Base-by-base conservation (phyloP, 1,140 invertebrate genomes). In the Drosophila fuyamai region DNA sequence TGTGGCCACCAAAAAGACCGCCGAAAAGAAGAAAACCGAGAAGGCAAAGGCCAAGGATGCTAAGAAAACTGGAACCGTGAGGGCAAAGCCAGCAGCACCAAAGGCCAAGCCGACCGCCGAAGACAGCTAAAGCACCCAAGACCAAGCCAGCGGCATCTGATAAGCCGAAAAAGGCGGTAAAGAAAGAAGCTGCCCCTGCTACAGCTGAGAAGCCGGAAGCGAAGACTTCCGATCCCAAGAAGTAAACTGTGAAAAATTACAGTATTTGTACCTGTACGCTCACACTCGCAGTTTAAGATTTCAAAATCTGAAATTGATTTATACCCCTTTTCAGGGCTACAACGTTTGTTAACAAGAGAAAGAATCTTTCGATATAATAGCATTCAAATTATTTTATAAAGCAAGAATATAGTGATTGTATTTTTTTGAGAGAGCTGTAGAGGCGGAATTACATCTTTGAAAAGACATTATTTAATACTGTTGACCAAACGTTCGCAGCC, bases 1-100 rank as follows among this genome's bases (percentile, higher is more conserved):
- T 1, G 47, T 90, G 53, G 66, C 62, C 9, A 63, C 57, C 27
- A 23, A 72, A 59, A 81, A 81, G 55, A 81, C 73, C 9, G 71
- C 46, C 32, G 70, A 78, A 35, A 79, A 79, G 40, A 71, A 75
- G 51, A 71, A 63, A 10, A 54, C 65, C 4, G 76, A 79, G 32
- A 81, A 78, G 44, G 51, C 74, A 4, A 67, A 67, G 57, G 60
- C 55, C 43, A 65, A 76, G 54, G 23, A 23, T 23, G 23, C 23
- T 23, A 23, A 23, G 23, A 76, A 71, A 55, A 56, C 14, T n/a
- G 66, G 65, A 23, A 40, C 47, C 14, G 10, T 67, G 9, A 75
- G 60, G 32, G 54, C 71, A 7, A 74, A 74, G 23, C 32, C 66
- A 29, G 50, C 68, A 2, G 67, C 65, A 29, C 38, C 72, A 53